Evolutionary conservation across 2,888 invertebrate species (phyloP).

Genomic region (Cheiracanthium punctorium): DNA sequence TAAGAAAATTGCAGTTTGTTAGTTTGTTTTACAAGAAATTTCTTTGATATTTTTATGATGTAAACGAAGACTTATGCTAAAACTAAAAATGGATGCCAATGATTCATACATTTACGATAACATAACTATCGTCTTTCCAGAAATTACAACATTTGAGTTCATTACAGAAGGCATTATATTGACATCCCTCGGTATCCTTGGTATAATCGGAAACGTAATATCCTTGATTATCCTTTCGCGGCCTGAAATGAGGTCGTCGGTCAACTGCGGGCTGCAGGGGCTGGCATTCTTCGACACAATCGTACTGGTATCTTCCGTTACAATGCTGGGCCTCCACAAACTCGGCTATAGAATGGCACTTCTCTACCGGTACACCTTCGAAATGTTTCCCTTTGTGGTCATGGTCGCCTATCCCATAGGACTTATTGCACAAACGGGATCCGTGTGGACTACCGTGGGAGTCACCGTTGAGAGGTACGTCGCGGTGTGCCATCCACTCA

Average conservation of each 20-base stretch:
- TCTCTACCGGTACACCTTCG: conserved; percentile 81
- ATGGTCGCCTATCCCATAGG: conserved; percentile 89
- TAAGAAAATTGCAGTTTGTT: background rate
- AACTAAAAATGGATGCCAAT: background rate
- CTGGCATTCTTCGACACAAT: conserved; percentile 95
- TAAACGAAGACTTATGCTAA: background rate
- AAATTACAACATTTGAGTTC: conserved; percentile 55
- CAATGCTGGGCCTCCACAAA: conserved; percentile 87
- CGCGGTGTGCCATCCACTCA: conserved; percentile 85
- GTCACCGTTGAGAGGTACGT: conserved; percentile 91
- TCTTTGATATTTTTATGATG: background rate
- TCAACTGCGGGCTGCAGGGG: conserved; percentile 66
- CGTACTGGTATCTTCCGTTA: conserved; percentile 82
- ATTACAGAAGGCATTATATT: conserved; percentile 76
- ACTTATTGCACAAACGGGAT: conserved; percentile 88
- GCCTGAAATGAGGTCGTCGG: conserved; percentile 59
- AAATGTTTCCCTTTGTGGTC: conserved; percentile 85
- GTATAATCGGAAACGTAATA: conserved; percentile 58
- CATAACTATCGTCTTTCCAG: conserved; percentile 10
- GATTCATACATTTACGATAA: conserved; percentile 6
- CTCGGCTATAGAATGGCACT: conserved; percentile 32
- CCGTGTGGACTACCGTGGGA: conserved; percentile 87
- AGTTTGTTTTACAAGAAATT: background rate
- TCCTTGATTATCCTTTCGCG: conserved; percentile 54
- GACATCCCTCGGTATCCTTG: conserved; percentile 42